These are phyloP conservation scores for Columba guinea DNA, from an alignment of 2,797 vertebrate genomes.

Conservation along the genomic window DNA sequence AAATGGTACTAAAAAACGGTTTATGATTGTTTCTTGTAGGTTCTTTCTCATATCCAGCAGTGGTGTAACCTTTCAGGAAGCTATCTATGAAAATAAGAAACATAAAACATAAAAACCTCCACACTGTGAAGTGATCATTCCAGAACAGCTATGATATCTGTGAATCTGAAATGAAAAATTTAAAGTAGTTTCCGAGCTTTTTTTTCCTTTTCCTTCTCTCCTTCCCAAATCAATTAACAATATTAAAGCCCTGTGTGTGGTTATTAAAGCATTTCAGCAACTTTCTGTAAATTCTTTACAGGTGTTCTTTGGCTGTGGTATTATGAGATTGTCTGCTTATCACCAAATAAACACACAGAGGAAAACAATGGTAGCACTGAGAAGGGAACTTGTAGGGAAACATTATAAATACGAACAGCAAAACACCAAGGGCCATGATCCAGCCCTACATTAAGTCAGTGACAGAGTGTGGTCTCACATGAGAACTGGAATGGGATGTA, in stretches of 20 bases:
- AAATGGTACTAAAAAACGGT: background rate
- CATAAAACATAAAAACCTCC: background rate
- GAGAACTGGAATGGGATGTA: background rate
- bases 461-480: background rate
- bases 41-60: background rate
- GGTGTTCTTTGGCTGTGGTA: background rate
- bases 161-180: background rate
- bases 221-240: background rate
- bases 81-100: background rate
- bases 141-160: background rate
- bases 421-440: background rate
- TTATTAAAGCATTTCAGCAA: slow-evolving; percentile 33
- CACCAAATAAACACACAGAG: background rate
- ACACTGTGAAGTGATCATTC: background rate
- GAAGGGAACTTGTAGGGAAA: background rate
- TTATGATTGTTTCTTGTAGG: background rate
- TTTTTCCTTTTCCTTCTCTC: background rate
- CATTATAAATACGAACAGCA: background rate
- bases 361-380: background rate
- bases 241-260: slow-evolving; percentile 32
- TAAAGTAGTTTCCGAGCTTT: background rate
- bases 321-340: background rate
- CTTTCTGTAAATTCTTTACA: slow-evolving; percentile 5
- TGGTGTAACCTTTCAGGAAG: background rate
- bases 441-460: background rate